Conservation (phyloP, 2,797 vertebrate species). For the Mormyrus hasselquistii region DNA sequence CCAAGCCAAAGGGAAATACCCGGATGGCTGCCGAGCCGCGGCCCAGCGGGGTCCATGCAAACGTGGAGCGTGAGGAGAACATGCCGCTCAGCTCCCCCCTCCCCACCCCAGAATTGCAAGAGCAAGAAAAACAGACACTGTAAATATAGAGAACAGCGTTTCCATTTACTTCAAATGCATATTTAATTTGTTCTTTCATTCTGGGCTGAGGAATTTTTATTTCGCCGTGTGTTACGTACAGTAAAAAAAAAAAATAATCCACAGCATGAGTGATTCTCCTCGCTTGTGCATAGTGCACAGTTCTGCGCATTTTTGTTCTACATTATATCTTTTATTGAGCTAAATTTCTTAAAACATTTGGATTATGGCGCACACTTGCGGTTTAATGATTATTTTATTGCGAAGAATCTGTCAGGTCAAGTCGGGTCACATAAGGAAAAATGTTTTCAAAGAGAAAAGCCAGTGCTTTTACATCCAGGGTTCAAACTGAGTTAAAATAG, state of each 20-base stretch:
- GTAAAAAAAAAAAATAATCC: not conserved
- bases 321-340: not conserved
- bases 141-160: not conserved
- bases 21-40: not conserved
- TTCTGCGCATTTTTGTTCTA: not conserved
- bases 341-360: slow-evolving; percentile 6
- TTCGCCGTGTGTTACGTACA: not conserved
- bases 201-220: not conserved
- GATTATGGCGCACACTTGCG: not conserved
- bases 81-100: not conserved
- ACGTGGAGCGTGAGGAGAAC: not conserved
- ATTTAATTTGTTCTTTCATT: not conserved
- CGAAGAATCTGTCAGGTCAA: not conserved
- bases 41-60: not conserved
- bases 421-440: slow-evolving; percentile 9
- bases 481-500: not conserved
- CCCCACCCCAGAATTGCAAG: not conserved
- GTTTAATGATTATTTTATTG: slow-evolving; percentile 7
- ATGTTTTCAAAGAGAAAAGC: slow-evolving; percentile 8
- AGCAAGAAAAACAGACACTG: not conserved
- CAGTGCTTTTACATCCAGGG: not conserved
- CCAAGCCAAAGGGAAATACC: not conserved
- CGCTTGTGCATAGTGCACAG: not conserved
- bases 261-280: not conserved
- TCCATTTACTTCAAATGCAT: not conserved